Evolutionary conservation across 2,113 vertebrate species (phyloP), one percentile per base, ranked within the genome.

Genomic region (Capreolus pygargus): DNA sequence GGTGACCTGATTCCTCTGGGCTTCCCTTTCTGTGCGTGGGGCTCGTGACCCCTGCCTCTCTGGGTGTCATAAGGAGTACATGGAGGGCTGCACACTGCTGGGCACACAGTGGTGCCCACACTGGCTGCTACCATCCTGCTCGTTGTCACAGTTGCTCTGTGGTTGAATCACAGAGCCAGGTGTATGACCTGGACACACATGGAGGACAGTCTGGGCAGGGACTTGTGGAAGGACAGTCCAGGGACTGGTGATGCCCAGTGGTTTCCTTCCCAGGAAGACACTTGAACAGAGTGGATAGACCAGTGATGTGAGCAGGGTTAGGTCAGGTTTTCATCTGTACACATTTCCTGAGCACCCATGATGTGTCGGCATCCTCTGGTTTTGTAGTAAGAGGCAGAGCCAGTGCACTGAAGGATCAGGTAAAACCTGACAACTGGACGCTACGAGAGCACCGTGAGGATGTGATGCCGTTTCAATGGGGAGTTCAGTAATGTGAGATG

Each of bases 291-390:
- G 47, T 30, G 60, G 58, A 82, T 50, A 67, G 55, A 88, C 50
- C 84, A 6, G 70, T 89, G 87, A 92, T 45, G 28, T 60, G 60
- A 23, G 43, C 54, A 88, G 67, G 94, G 81, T 36, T 47, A n/a
- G 76, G 70, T 86, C 23, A 14, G 21, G 64, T 84, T 81, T 86
- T 97, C 4, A 47, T 58, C 50, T 39, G 60, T 74, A 3, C 28
- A 2, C 21, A 6, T 64, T 61, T 93, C 33, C 79, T n/a, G 17
- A 91, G 43, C 52, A 15, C 43, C 78, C 5, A 30, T 28, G 16
- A 7, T 60, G 61, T 78, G 50, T 55, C 25, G 43, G 39, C 21
- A 13, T 47, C 60, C 67, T 88, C 57, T 23, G 54, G 13, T 54
- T 84, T 76, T 88, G 82, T 28, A 93, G 55, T 36, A 74, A 76